Evolutionary conservation across 2,113 vertebrate species (phyloP).

Genomic region (Xiphorhynchus elegans): DNA sequence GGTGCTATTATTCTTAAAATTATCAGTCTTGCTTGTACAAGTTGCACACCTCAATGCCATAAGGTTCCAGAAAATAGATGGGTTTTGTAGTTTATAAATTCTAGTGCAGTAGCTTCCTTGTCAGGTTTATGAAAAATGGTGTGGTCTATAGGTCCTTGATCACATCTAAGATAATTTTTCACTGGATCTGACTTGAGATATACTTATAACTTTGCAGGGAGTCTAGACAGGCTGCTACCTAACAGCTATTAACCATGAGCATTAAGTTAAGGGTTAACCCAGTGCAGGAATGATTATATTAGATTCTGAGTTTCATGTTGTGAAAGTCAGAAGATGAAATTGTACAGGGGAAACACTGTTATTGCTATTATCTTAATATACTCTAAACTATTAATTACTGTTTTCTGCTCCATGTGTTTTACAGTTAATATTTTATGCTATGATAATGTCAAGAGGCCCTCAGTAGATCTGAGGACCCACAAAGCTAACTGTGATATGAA

Average conservation of each 20-base stretch:
- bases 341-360: background rate
- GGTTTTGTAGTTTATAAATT: background rate
- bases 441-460: background rate
- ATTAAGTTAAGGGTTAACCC: background rate
- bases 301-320: background rate
- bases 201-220: background rate
- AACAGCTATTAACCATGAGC: background rate
- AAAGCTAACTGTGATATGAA: fast-evolving
- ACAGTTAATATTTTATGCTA: background rate
- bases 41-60: background rate
- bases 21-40: background rate
- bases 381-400: background rate
- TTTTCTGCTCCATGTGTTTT: background rate
- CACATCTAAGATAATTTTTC: background rate
- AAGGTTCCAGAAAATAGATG: background rate
- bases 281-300: background rate
- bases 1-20: background rate
- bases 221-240: background rate
- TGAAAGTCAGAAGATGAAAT: background rate
- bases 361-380: background rate
- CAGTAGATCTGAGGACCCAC: background rate
- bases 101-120: background rate
- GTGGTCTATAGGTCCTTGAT: background rate
- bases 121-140: background rate
- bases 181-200: background rate